phyloP scores from a whole-genome alignment of 2,113 vertebrate genomes.

The Pachycephala philippinensis region DNA sequence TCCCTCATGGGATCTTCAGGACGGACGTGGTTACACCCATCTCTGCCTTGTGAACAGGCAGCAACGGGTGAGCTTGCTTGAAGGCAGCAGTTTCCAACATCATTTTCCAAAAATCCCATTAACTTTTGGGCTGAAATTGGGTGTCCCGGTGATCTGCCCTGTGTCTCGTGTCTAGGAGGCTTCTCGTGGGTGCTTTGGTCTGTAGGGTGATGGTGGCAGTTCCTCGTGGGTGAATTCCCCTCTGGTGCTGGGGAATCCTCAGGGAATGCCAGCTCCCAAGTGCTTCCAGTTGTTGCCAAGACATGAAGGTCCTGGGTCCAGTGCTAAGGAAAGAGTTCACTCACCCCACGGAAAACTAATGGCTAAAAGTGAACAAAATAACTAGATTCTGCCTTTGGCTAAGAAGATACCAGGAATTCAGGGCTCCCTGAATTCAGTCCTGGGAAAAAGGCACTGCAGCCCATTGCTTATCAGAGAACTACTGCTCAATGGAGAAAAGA shows the following conservation, averaged over 20 bases:
- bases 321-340: neutral
- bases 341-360: neutral
- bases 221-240: neutral
- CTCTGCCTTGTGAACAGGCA: neutral
- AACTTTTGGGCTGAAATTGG: neutral
- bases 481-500: neutral
- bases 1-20: neutral
- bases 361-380: neutral
- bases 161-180: neutral
- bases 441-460: neutral
- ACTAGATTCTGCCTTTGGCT: neutral
- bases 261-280: neutral
- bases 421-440: neutral
- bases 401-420: neutral
- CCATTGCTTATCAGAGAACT: neutral
- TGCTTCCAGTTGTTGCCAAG: neutral
- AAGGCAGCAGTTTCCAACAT: neutral
- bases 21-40: neutral
- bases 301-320: neutral
- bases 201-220: neutral
- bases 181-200: neutral
- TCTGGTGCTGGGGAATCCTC: neutral
- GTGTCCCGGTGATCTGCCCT: neutral
- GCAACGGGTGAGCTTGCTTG: neutral
- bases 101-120: fast-evolving